Percentiles rank a stretch among this genome's conserved stretches.
Evolutionary conservation across 2,888 invertebrate genomes (phyloP).

Genomic region (Tetramorium bicarinatum): DNA sequence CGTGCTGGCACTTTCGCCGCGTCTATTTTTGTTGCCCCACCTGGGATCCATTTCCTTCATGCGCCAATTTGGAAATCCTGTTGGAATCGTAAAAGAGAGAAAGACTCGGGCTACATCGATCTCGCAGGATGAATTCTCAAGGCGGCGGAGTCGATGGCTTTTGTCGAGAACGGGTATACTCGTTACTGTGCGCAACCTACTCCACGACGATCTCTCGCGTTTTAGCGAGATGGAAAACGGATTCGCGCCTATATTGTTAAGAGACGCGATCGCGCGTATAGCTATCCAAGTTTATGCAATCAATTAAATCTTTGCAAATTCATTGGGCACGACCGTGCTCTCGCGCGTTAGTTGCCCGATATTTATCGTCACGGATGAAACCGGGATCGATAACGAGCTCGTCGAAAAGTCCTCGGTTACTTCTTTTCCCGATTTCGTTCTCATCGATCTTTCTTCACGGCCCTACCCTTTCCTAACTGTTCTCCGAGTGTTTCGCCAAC

Average conservation of each 20-base stretch:
- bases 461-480: conserved; percentile 1
- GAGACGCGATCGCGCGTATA: background rate
- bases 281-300: conserved; percentile 59
- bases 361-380: conserved; percentile 38
- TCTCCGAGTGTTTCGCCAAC: conserved; percentile 40
- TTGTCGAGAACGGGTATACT: background rate
- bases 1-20: conserved; percentile 29
- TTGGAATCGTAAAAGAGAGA: conserved; percentile 37
- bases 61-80: conserved; percentile 53
- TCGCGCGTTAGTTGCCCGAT: conserved; percentile 27
- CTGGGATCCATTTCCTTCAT: conserved; percentile 56
- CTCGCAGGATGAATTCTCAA: conserved; percentile 45
- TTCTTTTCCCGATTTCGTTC: conserved; percentile 26
- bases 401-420: conserved; percentile 48
- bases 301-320: conserved; percentile 74
- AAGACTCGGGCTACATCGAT: conserved; percentile 44
- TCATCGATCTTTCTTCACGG: conserved; percentile 41
- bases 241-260: background rate
- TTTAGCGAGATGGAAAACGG: conserved; percentile 19
- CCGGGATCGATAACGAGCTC: conserved; percentile 61
- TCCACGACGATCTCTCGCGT: background rate
- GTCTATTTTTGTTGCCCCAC: conserved; percentile 40
- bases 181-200: conserved; percentile 1
- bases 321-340: conserved; percentile 35
- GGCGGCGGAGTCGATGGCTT: conserved; percentile 1